A percentile compares a stretch with the other conserved stretches of the same genome.
Conservation (phyloP, 1,140 invertebrate genomes). For the Caenorhabditis inopinata region DNA sequence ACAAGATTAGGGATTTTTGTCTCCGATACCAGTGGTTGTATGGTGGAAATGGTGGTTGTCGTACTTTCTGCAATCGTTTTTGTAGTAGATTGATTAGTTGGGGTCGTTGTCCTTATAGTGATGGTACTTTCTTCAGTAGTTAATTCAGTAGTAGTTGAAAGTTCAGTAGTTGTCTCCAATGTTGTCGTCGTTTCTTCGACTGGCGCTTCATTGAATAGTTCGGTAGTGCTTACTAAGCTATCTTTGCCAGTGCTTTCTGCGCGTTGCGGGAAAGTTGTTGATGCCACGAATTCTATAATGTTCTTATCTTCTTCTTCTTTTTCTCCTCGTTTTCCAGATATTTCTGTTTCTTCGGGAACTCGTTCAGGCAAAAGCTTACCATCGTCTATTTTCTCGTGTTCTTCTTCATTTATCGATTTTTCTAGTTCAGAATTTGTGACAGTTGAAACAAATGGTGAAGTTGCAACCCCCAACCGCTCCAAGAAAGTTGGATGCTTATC, state of each 20-base stretch:
- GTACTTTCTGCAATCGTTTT: too few relatives aligned
- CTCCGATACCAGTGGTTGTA: not conserved
- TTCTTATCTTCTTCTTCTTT: not conserved
- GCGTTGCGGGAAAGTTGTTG: too few relatives aligned
- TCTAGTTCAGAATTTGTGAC: not conserved
- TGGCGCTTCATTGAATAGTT: not conserved
- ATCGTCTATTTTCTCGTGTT: not conserved
- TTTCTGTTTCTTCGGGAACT: not conserved
- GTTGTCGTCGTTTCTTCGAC: not conserved
- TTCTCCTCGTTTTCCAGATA: not conserved
- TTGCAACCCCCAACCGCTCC: not conserved
- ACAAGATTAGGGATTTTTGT: not conserved
- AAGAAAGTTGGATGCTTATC: not conserved
- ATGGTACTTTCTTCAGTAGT: not conserved
- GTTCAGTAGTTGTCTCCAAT: not conserved
- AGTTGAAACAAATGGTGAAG: not conserved
- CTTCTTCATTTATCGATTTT: not conserved
- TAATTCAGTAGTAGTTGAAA: not conserved
- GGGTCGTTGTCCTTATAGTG: not conserved
- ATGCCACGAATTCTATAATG: too few relatives aligned
- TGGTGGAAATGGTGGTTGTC: not conserved
- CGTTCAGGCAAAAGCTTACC: not conserved
- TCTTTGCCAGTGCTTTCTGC: too few relatives aligned
- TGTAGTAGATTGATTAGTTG: not conserved
- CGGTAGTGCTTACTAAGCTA: not conserved